Conservation (phyloP, 2,888 invertebrate genomes). For the Diplazon laetatorius region DNA sequence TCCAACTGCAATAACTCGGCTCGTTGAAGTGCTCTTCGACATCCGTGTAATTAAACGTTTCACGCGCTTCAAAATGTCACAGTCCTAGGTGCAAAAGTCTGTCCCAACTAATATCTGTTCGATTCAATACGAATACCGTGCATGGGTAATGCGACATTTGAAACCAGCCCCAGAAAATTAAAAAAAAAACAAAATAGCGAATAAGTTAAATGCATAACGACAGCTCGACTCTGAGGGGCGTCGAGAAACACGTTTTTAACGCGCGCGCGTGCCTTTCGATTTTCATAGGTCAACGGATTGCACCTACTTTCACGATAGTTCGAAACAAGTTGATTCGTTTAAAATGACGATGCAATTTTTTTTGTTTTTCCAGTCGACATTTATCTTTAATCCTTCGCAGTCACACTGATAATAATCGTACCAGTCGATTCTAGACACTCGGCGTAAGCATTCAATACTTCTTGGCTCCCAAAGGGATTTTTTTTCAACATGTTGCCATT, state of each 20-base stretch:
- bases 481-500: too few relatives aligned
- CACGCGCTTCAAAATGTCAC: conserved; percentile 49
- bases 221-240: conserved; percentile 27
- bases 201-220: conserved; percentile 45
- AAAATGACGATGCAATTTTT: conserved; percentile 29
- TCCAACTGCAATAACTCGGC: background rate
- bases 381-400: too few relatives aligned
- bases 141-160: conserved; percentile 72
- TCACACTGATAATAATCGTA: too few relatives aligned
- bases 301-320: conserved; percentile 48
- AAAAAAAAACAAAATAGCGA: too few relatives aligned
- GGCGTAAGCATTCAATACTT: too few relatives aligned
- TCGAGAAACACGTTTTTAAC: conserved; percentile 47
- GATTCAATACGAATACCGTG: conserved; percentile 52
- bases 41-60: conserved; percentile 49
- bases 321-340: conserved; percentile 47
- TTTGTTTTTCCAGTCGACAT: background rate
- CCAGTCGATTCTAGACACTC: too few relatives aligned
- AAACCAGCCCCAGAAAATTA: conserved; percentile 57
- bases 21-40: background rate
- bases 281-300: conserved; percentile 62
- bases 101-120: conserved; percentile 16
- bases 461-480: too few relatives aligned
- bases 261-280: conserved; percentile 48
- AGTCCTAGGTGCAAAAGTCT: background rate